Percentiles rank a stretch among this genome's conserved stretches.
Conservation (phyloP, 2,113 vertebrate genomes). For the Formicarius rufipectus region DNA sequence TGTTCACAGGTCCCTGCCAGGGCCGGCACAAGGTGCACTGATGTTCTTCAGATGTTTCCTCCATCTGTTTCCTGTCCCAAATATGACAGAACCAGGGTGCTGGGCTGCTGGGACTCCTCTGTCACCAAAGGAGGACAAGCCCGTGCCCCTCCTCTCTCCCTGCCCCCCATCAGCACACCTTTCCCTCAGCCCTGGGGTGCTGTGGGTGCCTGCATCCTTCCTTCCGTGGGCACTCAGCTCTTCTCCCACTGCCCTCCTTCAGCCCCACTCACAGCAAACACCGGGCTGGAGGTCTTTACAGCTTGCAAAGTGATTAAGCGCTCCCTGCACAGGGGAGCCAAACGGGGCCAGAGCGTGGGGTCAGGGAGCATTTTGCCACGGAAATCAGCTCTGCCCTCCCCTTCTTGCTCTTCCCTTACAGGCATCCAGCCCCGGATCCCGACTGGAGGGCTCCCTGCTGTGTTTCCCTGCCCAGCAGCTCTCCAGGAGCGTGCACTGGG, state of each 20-base stretch:
- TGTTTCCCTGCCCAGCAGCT: not conserved
- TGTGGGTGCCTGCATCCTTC: not conserved
- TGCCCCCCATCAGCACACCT: accelerated
- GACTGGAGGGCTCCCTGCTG: not conserved
- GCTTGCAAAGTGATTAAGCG: not conserved
- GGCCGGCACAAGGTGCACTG: not conserved
- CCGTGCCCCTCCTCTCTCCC: not conserved
- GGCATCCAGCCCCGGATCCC: not conserved
- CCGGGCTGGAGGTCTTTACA: not conserved
- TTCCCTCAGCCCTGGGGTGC: not conserved
- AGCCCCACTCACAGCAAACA: not conserved
- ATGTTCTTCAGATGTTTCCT: slow-evolving; percentile 46
- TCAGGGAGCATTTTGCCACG: accelerated
- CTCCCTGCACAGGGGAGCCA: not conserved
- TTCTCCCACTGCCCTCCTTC: not conserved
- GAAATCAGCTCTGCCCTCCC: not conserved
- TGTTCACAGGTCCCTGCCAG: not conserved
- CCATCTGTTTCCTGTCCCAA: slow-evolving; percentile 68
- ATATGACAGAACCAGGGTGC: not conserved
- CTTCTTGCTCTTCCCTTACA: not conserved
- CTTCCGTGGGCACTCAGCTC: not conserved
- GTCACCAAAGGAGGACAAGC: not conserved
- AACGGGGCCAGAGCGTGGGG: not conserved
- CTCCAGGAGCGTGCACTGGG: accelerated
- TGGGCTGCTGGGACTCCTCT: not conserved